Base-by-base conservation (phyloP, 2,797 vertebrate species). In the Bradypus variegatus region DNA sequence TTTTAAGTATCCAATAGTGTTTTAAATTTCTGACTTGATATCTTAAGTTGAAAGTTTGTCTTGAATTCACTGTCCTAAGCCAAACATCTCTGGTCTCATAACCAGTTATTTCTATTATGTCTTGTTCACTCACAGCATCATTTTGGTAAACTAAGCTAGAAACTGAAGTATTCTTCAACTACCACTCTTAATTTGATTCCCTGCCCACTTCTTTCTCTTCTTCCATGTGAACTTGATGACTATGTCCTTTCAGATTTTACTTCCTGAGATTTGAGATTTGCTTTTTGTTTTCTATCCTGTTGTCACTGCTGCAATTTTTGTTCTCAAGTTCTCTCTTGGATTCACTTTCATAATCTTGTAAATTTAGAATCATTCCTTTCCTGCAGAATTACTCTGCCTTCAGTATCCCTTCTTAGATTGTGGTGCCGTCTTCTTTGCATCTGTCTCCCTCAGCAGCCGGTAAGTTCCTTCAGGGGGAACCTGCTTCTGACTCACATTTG, bases 281-380 rank as follows among this genome's bases (percentile, higher is more conserved):
- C 33, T 45, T 53, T 89, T 82, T 77, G 21, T 94, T 91, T 89
- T 84, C 41, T 86, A 0, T 83, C 13, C 21, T 69, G 5, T 21
- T 27, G 18, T 93, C 23, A 82, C 10, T 60, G 38, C 65, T 36
- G 29, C 31, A 62, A 1, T 69, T 90, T 90, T 81, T 93, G 18
- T 86, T 92, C 45, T 86, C 11, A 55, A 4, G 18, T 73, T 90
- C 58, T 86, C 10, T 48, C 8, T n/a, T 91, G 36, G n/a, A 27
- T 90, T 90, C 84, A 70, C 21, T 90, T 93, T 84, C 18, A 33
- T 80, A 86, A 29, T 93, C 58, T 62, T 80, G 13, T 70, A 33
- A 81, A 72, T n/a, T 70, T 77, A 64, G 6, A 67, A 6, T 92
- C n/a, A 72, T 64, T 88, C 21, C 18, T 81, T 41, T 91, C 21